Conservation (phyloP, 92 coral and sea anemone genomes). For the Siderastrea siderea region DNA sequence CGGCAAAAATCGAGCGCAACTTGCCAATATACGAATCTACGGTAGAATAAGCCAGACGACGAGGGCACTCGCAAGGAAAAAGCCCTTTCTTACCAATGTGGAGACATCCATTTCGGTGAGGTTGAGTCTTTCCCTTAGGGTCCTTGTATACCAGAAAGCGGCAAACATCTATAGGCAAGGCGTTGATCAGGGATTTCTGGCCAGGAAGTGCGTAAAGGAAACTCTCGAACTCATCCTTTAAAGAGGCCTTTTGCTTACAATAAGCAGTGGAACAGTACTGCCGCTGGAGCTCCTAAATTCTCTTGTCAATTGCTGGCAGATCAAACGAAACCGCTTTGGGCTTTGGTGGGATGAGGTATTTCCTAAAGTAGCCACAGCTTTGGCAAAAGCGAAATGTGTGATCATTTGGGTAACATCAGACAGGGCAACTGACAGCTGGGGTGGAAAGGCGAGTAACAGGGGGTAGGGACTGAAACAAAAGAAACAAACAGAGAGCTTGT, state of each 20-base stretch:
- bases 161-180: slow-evolving; percentile 31
- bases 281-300: slow-evolving; percentile 3
- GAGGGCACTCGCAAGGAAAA: slow-evolving; percentile 10
- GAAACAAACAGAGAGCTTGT: neutral
- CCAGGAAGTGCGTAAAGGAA: too few relatives aligned
- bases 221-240: too few relatives aligned
- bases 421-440: slow-evolving; percentile 52
- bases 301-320: slow-evolving; percentile 35
- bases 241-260: too few relatives aligned
- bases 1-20: slow-evolving; percentile 19
- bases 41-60: slow-evolving; percentile 4
- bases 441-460: slow-evolving; percentile 50
- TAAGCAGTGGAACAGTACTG: slow-evolving; percentile 3
- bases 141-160: slow-evolving; percentile 6
- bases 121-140: slow-evolving; percentile 11
- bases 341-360: neutral
- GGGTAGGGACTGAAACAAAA: slow-evolving; percentile 38
- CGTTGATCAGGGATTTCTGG: too few relatives aligned
- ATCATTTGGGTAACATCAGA: slow-evolving; percentile 61
- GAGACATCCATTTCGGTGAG: slow-evolving; percentile 6
- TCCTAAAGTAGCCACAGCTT: slow-evolving; percentile 52
- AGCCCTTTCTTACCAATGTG: slow-evolving; percentile 3
- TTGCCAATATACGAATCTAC: slow-evolving; percentile 40
- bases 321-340: neutral
- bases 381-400: slow-evolving; percentile 56